Evolutionary conservation across 2,888 invertebrate genomes (phyloP).

Genomic region (Tachystola acroxantha): DNA sequence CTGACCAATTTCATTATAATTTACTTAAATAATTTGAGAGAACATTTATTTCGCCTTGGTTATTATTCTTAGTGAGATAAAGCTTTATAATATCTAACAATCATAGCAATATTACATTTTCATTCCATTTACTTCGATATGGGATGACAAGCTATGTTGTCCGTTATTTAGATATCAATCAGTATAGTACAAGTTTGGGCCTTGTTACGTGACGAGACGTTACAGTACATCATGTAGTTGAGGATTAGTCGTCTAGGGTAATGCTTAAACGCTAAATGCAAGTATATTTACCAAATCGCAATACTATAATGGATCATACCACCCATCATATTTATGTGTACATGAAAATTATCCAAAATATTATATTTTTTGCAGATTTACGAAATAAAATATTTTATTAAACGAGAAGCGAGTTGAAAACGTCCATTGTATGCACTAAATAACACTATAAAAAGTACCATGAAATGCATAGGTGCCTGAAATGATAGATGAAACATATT

Average conservation of each 20-base stretch:
- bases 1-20: constrained; percentile 50
- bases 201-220: constrained; percentile 49
- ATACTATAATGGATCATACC: background rate
- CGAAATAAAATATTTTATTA: constrained; percentile 47
- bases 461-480: constrained; percentile 63
- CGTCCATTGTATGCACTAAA: constrained; percentile 49
- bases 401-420: constrained; percentile 46
- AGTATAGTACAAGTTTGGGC: constrained; percentile 71
- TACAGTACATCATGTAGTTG: constrained; percentile 48
- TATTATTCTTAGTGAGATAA: constrained; percentile 48
- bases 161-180: constrained; percentile 41
- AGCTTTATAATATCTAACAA: constrained; percentile 49
- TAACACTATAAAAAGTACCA: constrained; percentile 34
- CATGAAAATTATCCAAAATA: constrained; percentile 24
- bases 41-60: constrained; percentile 28
- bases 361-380: constrained; percentile 74
- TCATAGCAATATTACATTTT: constrained; percentile 49
- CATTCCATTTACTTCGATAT: constrained; percentile 51
- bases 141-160: constrained; percentile 32
- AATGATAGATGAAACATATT: constrained; percentile 56
- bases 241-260: constrained; percentile 31
- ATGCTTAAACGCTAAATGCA: background rate
- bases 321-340: constrained; percentile 9
- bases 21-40: constrained; percentile 26
- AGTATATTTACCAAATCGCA: constrained; percentile 2